Evolutionary conservation across 1,140 invertebrate genomes (phyloP).

Genomic region (Homarus americanus): DNA sequence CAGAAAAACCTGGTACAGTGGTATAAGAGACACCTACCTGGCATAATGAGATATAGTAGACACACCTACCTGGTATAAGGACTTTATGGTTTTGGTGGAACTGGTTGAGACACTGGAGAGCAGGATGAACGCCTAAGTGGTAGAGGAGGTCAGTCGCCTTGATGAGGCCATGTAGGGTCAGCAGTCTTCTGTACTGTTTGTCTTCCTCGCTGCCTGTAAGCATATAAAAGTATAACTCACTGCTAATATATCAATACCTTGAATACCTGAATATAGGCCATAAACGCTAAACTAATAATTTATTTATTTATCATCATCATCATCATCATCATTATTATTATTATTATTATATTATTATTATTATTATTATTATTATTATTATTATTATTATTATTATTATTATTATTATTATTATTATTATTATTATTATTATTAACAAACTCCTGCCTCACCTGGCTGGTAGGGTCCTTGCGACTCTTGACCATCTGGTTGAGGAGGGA

Average conservation of each 20-base stretch:
- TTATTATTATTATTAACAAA: neutral
- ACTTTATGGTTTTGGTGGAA: neutral
- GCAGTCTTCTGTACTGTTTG: neutral
- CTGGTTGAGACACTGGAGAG: conserved; percentile 5
- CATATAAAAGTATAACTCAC: too few species aligned
- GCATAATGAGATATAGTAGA: too few species aligned
- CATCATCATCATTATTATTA: neutral
- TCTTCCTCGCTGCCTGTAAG: conserved; percentile 1
- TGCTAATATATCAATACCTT: too few species aligned
- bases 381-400: neutral
- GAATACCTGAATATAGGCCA: too few species aligned
- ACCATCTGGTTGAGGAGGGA: conserved; percentile 38
- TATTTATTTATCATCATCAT: neutral
- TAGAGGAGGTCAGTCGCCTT: conserved; percentile 4
- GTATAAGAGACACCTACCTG: too few species aligned
- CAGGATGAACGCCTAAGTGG: conserved; percentile 7
- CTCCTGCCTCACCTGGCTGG: neutral
- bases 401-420: neutral
- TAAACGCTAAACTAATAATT: neutral
- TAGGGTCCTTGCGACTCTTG: neutral
- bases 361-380: too few species aligned
- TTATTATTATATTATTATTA: too few species aligned
- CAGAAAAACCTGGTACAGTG: too few species aligned
- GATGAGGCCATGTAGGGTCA: conserved; percentile 1
- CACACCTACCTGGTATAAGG: conserved; percentile 11